These are phyloP conservation scores for Chirona hameri DNA, from an alignment of 2,888 invertebrate species.

Conservation along the genomic window DNA sequence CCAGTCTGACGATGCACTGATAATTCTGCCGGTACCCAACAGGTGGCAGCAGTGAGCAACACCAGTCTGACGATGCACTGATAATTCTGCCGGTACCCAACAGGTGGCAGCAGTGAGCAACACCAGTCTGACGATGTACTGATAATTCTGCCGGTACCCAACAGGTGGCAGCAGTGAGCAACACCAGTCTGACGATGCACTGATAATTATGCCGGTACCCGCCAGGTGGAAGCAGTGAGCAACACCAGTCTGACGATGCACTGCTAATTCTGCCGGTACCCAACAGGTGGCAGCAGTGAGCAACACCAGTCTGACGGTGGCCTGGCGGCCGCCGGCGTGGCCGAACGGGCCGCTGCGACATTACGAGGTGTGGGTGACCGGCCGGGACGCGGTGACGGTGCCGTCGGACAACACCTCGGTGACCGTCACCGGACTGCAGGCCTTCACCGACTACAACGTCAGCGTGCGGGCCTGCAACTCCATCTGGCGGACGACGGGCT, in stretches of 20 bases:
- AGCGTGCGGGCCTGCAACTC: background rate
- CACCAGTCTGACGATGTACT: too few species aligned
- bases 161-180: too few species aligned
- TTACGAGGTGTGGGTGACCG: background rate
- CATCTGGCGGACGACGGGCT: background rate
- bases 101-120: too few species aligned
- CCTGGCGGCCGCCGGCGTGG: background rate
- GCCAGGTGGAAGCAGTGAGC: background rate
- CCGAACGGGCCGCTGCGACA: background rate
- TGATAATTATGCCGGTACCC: background rate
- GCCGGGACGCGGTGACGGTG: background rate
- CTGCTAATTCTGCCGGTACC: too few species aligned
- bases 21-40: too few species aligned
- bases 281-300: background rate
- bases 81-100: too few species aligned
- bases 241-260: background rate
- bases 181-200: too few species aligned
- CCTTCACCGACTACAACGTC: background rate
- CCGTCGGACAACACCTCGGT: background rate
- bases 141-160: too few species aligned
- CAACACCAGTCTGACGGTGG: background rate
- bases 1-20: too few species aligned
- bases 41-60: too few species aligned
- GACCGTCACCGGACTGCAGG: background rate
- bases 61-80: too few species aligned